Conservation (phyloP, 2,888 invertebrate genomes). For the Tortrix viridana region DNA sequence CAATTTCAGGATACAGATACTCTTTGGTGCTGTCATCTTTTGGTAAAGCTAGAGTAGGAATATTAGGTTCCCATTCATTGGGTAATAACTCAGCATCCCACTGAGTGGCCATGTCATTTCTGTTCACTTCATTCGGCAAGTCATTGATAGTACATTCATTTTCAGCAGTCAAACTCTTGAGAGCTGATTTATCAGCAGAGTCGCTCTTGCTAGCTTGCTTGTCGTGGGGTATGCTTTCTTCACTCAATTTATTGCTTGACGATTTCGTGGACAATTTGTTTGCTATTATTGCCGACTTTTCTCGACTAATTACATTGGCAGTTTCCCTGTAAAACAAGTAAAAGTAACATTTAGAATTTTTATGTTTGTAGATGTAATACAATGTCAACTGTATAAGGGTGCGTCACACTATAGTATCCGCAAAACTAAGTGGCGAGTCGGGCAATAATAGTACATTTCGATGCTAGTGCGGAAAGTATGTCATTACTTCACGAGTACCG, state of each 20-base stretch:
- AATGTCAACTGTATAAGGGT: too few species aligned
- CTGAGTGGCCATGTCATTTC: constrained; percentile 72
- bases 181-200: constrained; percentile 40
- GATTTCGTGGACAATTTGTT: constrained; percentile 54
- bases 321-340: constrained; percentile 60
- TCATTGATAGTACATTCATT: constrained; percentile 37
- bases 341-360: not conserved
- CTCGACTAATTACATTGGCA: constrained; percentile 74
- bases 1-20: constrained; percentile 47
- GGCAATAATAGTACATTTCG: too few species aligned
- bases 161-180: constrained; percentile 40
- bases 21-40: constrained; percentile 60
- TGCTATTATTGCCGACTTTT: constrained; percentile 58
- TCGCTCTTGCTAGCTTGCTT: constrained; percentile 29
- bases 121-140: constrained; percentile 45
- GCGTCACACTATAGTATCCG: too few species aligned
- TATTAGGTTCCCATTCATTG: constrained; percentile 62
- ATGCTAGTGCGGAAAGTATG: too few species aligned
- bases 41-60: constrained; percentile 61
- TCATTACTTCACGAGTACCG: too few species aligned
- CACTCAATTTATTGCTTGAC: constrained; percentile 9
- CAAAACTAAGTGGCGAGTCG: too few species aligned
- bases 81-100: constrained; percentile 63
- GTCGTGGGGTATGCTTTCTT: constrained; percentile 18
- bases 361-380: not conserved